Evolutionary conservation across 2,113 vertebrate genomes (phyloP).

Genomic region (Telmatochromis brichardi): DNA sequence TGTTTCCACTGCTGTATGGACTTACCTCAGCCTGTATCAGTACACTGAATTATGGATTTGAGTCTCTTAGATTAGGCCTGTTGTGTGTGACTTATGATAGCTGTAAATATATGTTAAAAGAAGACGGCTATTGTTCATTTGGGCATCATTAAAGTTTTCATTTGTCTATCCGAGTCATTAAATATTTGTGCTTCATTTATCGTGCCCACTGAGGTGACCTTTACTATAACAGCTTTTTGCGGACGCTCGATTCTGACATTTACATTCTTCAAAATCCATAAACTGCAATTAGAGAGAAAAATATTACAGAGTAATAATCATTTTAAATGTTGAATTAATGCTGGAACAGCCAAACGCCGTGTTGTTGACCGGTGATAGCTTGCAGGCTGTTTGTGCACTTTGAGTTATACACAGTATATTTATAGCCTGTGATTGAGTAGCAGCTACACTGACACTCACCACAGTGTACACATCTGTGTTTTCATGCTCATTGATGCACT

Average conservation of each 20-base stretch:
- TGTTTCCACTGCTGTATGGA: background rate
- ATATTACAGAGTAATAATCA: background rate
- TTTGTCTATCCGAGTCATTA: background rate
- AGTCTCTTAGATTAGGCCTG: background rate
- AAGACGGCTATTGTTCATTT: background rate
- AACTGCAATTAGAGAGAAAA: background rate
- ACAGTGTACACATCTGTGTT: background rate
- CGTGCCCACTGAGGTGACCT: background rate
- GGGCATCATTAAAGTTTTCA: background rate
- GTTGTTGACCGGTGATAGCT: background rate
- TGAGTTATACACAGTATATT: background rate
- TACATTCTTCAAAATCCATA: background rate
- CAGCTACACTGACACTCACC: background rate
- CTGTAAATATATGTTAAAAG: constrained; percentile 43
- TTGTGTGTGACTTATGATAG: background rate
- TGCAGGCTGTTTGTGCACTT: background rate
- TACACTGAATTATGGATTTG: background rate
- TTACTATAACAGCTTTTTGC: background rate
- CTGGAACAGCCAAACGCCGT: background rate
- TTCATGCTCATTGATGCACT: background rate
- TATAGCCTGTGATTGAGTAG: background rate
- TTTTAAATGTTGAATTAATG: background rate
- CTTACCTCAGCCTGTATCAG: background rate
- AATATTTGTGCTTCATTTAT: background rate
- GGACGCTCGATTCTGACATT: background rate